A percentile compares a stretch with the other conserved stretches of the same genome.
Conservation (phyloP, 2,888 invertebrate species). For the Agrotis exclamationis region DNA sequence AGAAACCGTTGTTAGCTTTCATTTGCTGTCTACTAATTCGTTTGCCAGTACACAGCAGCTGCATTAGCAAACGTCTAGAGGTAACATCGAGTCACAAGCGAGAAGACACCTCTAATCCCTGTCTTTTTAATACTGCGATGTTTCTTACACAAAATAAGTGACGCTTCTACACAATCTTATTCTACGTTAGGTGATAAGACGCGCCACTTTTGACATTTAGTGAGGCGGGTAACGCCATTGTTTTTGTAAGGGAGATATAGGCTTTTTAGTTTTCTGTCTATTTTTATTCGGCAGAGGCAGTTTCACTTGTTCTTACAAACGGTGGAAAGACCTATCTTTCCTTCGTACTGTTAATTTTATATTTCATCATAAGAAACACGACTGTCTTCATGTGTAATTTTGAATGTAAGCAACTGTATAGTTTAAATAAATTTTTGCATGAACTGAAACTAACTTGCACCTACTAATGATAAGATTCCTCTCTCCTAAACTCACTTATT, state of each 20-base stretch:
- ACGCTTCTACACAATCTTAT: conserved; percentile 1
- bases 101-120: no score
- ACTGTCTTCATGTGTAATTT: no score
- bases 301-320: conserved; percentile 5
- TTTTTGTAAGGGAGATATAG: conserved; percentile 48
- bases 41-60: no score
- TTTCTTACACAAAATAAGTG: neutral
- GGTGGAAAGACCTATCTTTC: neutral
- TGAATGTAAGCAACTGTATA: no score
- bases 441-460: neutral
- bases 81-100: neutral
- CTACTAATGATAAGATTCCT: no score
- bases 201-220: conserved; percentile 61
- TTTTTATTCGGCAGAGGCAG: conserved; percentile 14
- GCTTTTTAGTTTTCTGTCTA: conserved; percentile 24
- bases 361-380: no score
- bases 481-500: no score
- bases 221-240: conserved; percentile 61
- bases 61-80: neutral
- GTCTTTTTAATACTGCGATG: neutral
- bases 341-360: neutral
- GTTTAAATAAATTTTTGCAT: no score
- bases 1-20: no score
- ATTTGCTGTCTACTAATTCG: no score
- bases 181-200: conserved; percentile 51